Base-by-base conservation (phyloP, 37 sponge, comb jelly and placozoan genomes). In the Eunapius fragilis region DNA sequence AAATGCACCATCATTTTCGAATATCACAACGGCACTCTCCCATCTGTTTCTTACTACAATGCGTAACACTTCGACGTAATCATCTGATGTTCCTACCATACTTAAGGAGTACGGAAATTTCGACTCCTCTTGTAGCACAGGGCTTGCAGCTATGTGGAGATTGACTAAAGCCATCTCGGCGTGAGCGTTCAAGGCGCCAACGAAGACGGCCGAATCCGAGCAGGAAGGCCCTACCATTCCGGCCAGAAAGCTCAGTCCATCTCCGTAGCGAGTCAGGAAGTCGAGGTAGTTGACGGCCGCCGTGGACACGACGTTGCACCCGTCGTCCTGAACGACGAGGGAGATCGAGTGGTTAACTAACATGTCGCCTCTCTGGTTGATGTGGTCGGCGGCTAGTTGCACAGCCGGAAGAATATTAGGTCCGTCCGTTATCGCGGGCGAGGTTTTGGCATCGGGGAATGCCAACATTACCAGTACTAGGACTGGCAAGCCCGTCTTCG, bases 161-260 rank as follows among this genome's bases (percentile, higher is more conserved):
- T 34, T 81, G 22, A 81, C 69, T 31, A 87, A 10, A 27, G 35
- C 25, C 2, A 76, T 67, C 25, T 87, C 76, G 22, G 75, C 50
- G 9, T 49, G 68, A 45, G 38, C 75, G 36, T 37, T 26, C 23
- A 82, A 35, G 25, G 75, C n/a, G 28, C 76, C 27, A 7, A 87
- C 25, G 0, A 31, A 34, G 75, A 75, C n/a, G n/a, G 76, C 25
- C 0, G 88, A 80, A 9, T 28, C 23, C 3, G 88, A 87, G 49
- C 88, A 87, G 7, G 68, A 75, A 19, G 88, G 88, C 37, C 88
- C 88, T 26, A 87, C 58, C 9, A 75, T 76, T 9, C 88, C 88
- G 0, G 58, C 58, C 58, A 58, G 22, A 17, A 58, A 58, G 14
- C 58, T 58, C 17, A 12, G 58, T 11, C 58, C 58, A 17, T 58